Conservation (phyloP, 1,140 invertebrate genomes). For the Pseudachorutes palmiensis region DNA sequence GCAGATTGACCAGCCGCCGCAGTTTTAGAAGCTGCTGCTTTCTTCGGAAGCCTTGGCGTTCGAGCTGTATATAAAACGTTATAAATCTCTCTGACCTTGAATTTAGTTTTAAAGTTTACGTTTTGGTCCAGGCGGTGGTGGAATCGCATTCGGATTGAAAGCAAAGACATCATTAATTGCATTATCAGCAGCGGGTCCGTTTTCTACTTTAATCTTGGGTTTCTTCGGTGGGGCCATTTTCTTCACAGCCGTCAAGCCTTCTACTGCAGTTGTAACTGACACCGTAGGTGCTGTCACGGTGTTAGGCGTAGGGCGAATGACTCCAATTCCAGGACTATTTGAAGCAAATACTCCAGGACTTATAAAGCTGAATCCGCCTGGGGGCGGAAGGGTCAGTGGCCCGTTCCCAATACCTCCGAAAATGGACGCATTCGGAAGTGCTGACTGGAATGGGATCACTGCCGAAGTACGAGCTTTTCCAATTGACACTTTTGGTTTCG, state of each 20-base stretch:
- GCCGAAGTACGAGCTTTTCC: background rate
- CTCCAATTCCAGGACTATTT: too few species aligned
- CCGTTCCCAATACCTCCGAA: background rate
- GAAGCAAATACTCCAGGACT: too few species aligned
- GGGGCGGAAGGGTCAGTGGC: background rate
- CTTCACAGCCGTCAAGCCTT: background rate
- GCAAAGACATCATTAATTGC: background rate
- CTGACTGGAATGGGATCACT: background rate
- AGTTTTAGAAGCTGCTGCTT: background rate
- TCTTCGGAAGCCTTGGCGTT: background rate
- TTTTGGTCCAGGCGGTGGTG: background rate
- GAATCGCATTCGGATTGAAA: background rate
- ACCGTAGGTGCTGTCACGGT: background rate
- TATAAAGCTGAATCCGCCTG: too few species aligned
- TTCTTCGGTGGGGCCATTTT: background rate
- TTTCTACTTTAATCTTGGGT: background rate
- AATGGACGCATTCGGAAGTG: background rate
- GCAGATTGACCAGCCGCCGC: too few species aligned
- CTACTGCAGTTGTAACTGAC: background rate
- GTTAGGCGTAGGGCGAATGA: background rate
- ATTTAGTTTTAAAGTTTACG: background rate
- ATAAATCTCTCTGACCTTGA: background rate
- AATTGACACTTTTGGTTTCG: background rate
- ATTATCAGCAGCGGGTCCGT: background rate
- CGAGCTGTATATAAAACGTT: background rate